Evolutionary conservation across 2,888 invertebrate genomes (phyloP), one percentile per base, ranked within the genome.

Genomic region (Anaspis maculata): DNA sequence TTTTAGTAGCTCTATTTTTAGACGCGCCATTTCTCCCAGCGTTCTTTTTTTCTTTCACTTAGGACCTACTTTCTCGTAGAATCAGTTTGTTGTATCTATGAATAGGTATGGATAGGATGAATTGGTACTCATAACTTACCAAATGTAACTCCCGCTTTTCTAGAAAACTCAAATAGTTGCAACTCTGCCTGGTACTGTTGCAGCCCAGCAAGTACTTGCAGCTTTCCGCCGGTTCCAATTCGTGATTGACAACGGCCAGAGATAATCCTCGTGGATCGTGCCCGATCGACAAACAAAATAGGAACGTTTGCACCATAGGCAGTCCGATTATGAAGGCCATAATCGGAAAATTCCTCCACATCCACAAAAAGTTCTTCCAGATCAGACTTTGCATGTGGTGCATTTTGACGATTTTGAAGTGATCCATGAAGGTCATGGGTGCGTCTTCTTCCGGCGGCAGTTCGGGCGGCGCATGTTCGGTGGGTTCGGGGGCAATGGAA

Each of bases 261-360:
- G 74, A 76, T 1, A 94, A 68, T 9, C 83, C 80, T 4, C 71
- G 68, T 0, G 90, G 90, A 58, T 88, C 85, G 57, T 84, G 83
- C n/a, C 90, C 90, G 48, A 91, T 85, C 10, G 91, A 83, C 29
- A 86, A 66, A 58, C 91, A 92, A 69, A 92, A 94, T 26, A 94
- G 66, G 13, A 90, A 68, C 54, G 87, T 88, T 69, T 94, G 90
- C 1, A 83, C 73, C 2, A 89, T 77, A 0, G 94, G 94, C 30
- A 94, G 70, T 9, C 84, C 81, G 42, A 90, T 78, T 48, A 92
- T 82, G 63, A 92, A 92, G 26, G 83, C 62, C 72, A 94, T 77
- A 21, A 90, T 75, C 1, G 83, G 80, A 42, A 81, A 76, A 64
- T 90, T 90, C 51, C 90, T 74, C 70, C 83, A 79, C 72, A 90